Conservation (phyloP, 2,113 vertebrate species). For the Tamias sibiricus region DNA sequence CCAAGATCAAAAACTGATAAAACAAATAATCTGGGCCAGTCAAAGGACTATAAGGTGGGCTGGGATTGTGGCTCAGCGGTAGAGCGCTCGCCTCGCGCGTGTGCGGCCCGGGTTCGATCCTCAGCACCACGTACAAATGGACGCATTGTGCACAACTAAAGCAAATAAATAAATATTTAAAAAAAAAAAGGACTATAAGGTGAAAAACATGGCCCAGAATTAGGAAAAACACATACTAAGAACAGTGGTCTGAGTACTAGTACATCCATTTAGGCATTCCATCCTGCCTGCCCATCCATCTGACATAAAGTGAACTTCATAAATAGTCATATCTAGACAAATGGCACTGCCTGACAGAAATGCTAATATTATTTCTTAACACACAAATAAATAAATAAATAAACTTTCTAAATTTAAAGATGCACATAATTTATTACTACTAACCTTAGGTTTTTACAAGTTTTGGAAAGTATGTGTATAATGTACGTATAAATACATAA, state of each 20-base stretch:
- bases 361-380: conserved; percentile 28
- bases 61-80: no score
- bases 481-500: conserved; percentile 34
- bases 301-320: conserved; percentile 44
- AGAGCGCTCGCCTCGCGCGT: no score
- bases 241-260: not conserved
- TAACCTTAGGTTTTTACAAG: not conserved
- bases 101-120: no score
- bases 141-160: no score
- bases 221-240: conserved; percentile 44
- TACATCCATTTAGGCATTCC: conserved; percentile 21
- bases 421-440: not conserved
- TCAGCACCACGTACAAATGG: no score
- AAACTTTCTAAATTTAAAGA: not conserved
- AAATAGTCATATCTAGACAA: conserved; percentile 1
- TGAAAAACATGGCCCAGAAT: conserved; percentile 20
- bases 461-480: not conserved
- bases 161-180: no score
- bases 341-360: conserved; percentile 14
- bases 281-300: not conserved
- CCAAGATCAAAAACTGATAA: not conserved
- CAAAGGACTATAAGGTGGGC: not conserved
- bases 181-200: not conserved
- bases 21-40: not conserved
- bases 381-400: no score